Evolutionary conservation across 23 tunicate genomes (phyloP), one percentile per base, ranked within the genome.

Genomic region (Clavelina lepadiformis): DNA sequence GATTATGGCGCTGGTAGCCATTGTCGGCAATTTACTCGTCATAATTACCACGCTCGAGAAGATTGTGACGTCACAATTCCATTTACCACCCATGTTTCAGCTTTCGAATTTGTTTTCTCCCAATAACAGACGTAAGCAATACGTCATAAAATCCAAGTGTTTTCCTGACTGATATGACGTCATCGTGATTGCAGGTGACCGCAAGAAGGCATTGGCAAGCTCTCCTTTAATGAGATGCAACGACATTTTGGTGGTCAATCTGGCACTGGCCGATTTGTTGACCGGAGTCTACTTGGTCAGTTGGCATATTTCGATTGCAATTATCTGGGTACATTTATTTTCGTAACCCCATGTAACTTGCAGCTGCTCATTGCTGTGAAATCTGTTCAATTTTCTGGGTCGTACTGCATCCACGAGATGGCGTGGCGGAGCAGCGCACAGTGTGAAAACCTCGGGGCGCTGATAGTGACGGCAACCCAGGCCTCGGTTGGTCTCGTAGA

Each of bases 261-360:
- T 80, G n/a, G 78, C 86, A 0, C 11, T 71, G 22, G 77, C 86
- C 19, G 86, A 80, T 36, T 41, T 80, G 22, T 38, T 80, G 0
- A 80, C 86, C 5, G 86, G 86, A 30, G 13, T 80, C 34, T 80
- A 80, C 28, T 35, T 80, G 65, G 86, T 80, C 28, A 61, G 51
- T 59, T 22, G 8, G 8, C 4, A 54, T 7, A n/a, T n/a, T n/a
- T n/a, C n/a, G n/a, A n/a, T n/a, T n/a, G n/a, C n/a, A n/a, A n/a
- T n/a, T n/a, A n/a, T n/a, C n/a, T n/a, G n/a, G n/a, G n/a, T n/a
- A n/a, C n/a, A n/a, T n/a, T n/a, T n/a, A n/a, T n/a, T n/a, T 29
- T n/a, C n/a, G n/a, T n/a, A n/a, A n/a, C n/a, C n/a, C n/a, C n/a
- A n/a, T 41, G 3, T 41, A 22, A 37, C 28, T 58, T 13, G 11